Evolutionary conservation across 2,113 vertebrate genomes (phyloP).

Genomic region (Microtus ochrogaster): DNA sequence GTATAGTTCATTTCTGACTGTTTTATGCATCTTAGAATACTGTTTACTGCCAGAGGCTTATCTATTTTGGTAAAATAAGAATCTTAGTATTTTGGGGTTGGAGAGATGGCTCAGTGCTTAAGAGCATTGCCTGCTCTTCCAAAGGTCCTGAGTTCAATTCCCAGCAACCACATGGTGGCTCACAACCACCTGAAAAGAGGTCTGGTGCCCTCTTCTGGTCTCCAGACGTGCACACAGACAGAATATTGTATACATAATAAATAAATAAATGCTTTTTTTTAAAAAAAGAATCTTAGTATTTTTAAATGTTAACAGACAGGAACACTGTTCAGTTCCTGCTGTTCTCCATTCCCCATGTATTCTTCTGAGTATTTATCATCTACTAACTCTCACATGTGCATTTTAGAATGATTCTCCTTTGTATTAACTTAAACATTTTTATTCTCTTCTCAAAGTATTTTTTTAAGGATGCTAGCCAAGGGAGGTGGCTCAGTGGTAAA

Average conservation of each 20-base stretch:
- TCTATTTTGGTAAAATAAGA: conserved; percentile 33
- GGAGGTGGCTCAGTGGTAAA: neutral
- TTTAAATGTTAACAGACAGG: neutral
- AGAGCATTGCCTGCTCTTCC: no score
- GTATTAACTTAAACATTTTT: neutral
- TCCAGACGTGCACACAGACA: no score
- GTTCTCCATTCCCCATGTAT: neutral
- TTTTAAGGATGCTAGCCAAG: neutral
- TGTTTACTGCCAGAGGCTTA: neutral
- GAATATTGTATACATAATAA: no score
- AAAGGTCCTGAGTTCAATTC: no score
- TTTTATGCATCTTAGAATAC: neutral
- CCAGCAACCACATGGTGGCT: no score
- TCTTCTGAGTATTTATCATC: neutral
- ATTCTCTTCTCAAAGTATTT: conserved; percentile 5
- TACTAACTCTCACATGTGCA: neutral
- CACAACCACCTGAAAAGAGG: no score
- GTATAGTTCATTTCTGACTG: neutral
- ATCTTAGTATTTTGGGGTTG: neutral
- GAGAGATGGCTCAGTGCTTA: no score
- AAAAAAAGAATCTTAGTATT: conserved; percentile 12
- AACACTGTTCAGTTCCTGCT: neutral
- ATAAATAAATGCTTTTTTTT: neutral
- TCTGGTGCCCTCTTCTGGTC: no score
- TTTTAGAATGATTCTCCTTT: conserved; percentile 22